Evolutionary conservation across 2,797 vertebrate species (phyloP).

Genomic region (Semaprochilodus insignis): DNA sequence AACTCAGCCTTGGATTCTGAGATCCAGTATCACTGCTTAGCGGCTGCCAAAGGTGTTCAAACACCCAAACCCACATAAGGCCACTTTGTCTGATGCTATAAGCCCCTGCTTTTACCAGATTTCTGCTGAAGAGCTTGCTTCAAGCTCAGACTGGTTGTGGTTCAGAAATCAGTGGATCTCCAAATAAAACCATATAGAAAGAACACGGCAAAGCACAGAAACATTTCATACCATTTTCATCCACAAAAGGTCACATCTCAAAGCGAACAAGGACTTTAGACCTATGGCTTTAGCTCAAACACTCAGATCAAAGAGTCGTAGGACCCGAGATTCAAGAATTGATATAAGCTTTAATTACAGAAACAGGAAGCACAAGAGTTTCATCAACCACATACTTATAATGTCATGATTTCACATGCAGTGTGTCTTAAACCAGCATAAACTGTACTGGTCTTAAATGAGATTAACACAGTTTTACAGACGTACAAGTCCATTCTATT

Average conservation of each 20-base stretch:
- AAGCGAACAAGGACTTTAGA: neutral
- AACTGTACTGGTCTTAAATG: neutral
- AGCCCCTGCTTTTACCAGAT: neutral
- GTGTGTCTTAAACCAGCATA: too few species aligned
- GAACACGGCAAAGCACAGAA: neutral
- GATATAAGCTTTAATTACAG: neutral
- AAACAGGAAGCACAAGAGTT: too few species aligned
- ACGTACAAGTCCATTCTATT: neutral
- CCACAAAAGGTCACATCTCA: neutral
- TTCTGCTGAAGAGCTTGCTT: conserved; percentile 2
- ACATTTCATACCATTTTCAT: neutral
- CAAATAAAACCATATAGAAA: conserved; percentile 8
- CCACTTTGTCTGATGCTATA: neutral
- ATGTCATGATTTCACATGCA: neutral
- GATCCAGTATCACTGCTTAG: neutral
- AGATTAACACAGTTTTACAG: neutral
- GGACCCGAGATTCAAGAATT: too few species aligned
- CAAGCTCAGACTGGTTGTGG: neutral
- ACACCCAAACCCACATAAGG: neutral
- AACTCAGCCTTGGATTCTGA: conserved; percentile 6
- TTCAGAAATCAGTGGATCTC: conserved; percentile 3
- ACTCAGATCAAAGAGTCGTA: neutral
- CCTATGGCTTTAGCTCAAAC: neutral
- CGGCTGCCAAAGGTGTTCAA: neutral
- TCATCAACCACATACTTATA: neutral